Conservation (phyloP, 2,888 invertebrate species). For the Athalia rosae region DNA sequence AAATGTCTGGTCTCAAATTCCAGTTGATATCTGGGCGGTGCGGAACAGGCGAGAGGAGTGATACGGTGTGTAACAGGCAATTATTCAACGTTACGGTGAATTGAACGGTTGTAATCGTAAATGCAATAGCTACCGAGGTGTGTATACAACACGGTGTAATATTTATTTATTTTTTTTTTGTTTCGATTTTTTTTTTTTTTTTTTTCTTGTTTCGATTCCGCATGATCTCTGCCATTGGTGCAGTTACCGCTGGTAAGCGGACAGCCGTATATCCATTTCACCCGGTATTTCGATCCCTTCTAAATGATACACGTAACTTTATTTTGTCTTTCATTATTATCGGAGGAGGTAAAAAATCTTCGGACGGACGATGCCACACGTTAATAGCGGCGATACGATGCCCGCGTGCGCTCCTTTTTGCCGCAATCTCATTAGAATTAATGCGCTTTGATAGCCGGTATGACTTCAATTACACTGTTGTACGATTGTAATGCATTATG, state of each 20-base stretch:
- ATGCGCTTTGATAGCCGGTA: neutral
- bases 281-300: conserved; percentile 26
- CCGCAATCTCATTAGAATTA: conserved; percentile 1
- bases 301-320: conserved; percentile 38
- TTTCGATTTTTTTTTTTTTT: neutral
- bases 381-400: neutral
- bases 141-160: neutral
- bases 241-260: too few species aligned
- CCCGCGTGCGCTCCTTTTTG: neutral
- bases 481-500: conserved; percentile 11
- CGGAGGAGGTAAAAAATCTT: neutral
- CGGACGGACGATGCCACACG: neutral
- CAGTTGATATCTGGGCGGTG: conserved; percentile 7
- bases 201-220: neutral
- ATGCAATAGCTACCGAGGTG: conserved; percentile 19
- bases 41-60: conserved; percentile 5
- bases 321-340: conserved; percentile 3
- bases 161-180: neutral
- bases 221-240: neutral
- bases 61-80: conserved; percentile 38
- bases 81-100: conserved; percentile 39
- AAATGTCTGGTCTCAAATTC: neutral
- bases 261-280: too few species aligned
- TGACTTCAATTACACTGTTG: conserved; percentile 17
- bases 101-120: conserved; percentile 31